Evolutionary conservation across 2,113 vertebrate genomes (phyloP), one percentile per base, ranked within the genome.

Genomic region (Amphiprion ocellaris): DNA sequence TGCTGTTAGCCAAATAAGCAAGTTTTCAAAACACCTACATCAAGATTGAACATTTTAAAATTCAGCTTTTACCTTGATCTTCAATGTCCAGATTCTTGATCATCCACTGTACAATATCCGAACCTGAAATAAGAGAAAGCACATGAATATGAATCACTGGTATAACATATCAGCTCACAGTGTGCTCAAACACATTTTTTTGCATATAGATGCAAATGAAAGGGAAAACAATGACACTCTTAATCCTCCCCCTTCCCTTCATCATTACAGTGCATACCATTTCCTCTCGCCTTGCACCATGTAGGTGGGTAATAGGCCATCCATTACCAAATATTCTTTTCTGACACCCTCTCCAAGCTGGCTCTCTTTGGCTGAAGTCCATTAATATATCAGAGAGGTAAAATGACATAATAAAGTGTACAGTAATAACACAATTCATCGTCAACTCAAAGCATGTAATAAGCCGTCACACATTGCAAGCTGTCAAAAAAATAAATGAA

Each of bases 71-170:
- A 99, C 98, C 98, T 97, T 96, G 98, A 81, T 99, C 98, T 92
- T 99, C 98, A 89, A 99, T 97, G 58, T 94, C 96, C 90, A 99
- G 94, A 84, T 99, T 98, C 95, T 97, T 99, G 79, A 96, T 96
- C 95, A 99, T 95, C 98, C 98, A 99, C 28, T 98, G 98, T 89
- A 99, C 97, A 91, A 99, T 99, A 72, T 99, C 97, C 84, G 97
- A 97, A 90, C 98, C 97, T 99, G 92, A 69, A 92, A 86, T 1
- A 46, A 69, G 24, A 78, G 15, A 94, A 92, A 93, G 84, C 74
- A 86, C 85, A 91, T 26, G 6, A 21, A 53, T 37, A 84, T 90
- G 71, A 86, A 77, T 37, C 54, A 77, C n/a, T 47, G 16, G 26
- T 23, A 46, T 7, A 24, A 56, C 9, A 16, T 44, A 74, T 62